A percentile compares a stretch with the other conserved stretches of the same genome.
These are phyloP conservation scores for Lasioglossum lativentre DNA, from an alignment of 2,888 invertebrate species.

Conservation along the genomic window DNA sequence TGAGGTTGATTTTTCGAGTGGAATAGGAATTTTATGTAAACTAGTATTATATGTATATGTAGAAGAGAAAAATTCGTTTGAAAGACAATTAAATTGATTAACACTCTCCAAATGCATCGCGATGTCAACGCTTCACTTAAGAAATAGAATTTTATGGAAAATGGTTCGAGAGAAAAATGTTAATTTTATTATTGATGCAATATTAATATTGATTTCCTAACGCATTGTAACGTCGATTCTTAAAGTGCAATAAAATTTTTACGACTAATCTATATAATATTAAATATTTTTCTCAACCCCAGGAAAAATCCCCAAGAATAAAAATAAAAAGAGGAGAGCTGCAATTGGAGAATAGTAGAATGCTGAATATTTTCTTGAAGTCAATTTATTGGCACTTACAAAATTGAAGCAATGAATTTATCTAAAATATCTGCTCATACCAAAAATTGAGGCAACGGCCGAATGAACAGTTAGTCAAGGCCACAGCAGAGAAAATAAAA, in stretches of 20 bases:
- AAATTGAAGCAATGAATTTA: too few species aligned
- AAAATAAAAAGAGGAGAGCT: too few species aligned
- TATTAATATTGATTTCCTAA: too few species aligned
- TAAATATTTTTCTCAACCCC: not conserved
- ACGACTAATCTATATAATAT: not conserved
- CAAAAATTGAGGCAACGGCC: not conserved
- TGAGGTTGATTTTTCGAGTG: not conserved
- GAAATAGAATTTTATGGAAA: not conserved
- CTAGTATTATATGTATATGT: not conserved
- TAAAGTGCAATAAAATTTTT: not conserved
- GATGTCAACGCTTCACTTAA: not conserved
- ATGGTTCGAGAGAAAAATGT: not conserved
- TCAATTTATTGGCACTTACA: too few species aligned
- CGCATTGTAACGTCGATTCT: not conserved
- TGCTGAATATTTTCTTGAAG: too few species aligned
- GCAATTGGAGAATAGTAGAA: too few species aligned
- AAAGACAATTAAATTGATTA: not conserved
- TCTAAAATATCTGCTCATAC: not conserved
- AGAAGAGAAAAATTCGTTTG: not conserved
- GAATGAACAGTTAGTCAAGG: not conserved
- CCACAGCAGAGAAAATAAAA: not conserved
- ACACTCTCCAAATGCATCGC: not conserved
- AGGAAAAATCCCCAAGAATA: too few species aligned
- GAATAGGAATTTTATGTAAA: not conserved
- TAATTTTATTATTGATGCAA: too few species aligned